Evolutionary conservation across 2,113 vertebrate genomes (phyloP).

Genomic region (Pagrus major): DNA sequence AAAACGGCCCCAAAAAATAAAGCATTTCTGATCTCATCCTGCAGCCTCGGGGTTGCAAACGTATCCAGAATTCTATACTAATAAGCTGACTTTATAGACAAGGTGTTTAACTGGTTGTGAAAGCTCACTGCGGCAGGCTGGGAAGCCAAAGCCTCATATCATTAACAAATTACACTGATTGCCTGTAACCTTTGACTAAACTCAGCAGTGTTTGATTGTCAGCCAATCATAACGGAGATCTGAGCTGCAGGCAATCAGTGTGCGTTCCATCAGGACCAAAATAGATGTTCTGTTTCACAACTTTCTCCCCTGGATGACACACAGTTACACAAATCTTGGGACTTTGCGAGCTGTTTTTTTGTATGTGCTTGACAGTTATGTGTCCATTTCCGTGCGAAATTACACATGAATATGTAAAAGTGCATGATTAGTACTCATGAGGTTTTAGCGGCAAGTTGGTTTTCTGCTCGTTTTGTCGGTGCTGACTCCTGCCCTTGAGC

Average conservation of each 20-base stretch:
- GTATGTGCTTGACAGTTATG: conserved; percentile 7
- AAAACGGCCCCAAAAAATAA: conserved; percentile 16
- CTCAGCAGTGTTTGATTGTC: conserved; percentile 64
- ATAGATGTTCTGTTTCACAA: conserved; percentile 55
- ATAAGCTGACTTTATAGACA: conserved; percentile 32
- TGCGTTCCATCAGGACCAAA: conserved; percentile 49
- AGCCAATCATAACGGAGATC: conserved; percentile 63
- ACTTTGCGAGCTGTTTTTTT: conserved; percentile 5
- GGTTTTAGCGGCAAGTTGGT: conserved; percentile 24
- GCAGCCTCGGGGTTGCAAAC: conserved; percentile 33
- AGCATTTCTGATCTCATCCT: conserved; percentile 23
- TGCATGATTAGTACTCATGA: conserved; percentile 20
- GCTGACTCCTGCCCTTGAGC: conserved; percentile 37
- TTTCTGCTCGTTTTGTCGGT: conserved; percentile 37
- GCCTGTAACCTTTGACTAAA: conserved; percentile 70
- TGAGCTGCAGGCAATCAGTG: conserved; percentile 63
- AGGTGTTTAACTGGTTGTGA: conserved; percentile 36
- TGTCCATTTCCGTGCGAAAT: conserved; percentile 33
- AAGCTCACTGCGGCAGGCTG: conserved; percentile 41
- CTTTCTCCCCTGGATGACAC: conserved; percentile 30
- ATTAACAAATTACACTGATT: conserved; percentile 75
- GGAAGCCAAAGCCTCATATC: conserved; percentile 59
- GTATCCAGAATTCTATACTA: conserved; percentile 40
- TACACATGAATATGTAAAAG: conserved; percentile 41
- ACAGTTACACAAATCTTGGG: neutral